Conservation (phyloP, 2,113 vertebrate species). For the Laticauda colubrina region DNA sequence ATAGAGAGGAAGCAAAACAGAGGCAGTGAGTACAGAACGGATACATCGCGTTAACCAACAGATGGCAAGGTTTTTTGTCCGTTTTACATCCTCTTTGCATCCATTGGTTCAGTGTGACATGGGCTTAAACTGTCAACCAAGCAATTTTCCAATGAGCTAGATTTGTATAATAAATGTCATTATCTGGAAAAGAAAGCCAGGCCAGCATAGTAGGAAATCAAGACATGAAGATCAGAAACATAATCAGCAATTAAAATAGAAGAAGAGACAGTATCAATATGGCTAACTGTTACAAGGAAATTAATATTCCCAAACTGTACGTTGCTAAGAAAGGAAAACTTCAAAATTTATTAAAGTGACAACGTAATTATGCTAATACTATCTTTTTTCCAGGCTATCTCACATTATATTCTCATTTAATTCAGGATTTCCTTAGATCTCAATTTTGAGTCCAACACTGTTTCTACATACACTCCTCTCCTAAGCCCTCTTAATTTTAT, state of each 20-base stretch:
- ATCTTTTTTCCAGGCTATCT: neutral
- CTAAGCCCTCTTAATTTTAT: neutral
- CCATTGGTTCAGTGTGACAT: too few species aligned
- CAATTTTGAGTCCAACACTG: neutral
- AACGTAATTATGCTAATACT: neutral
- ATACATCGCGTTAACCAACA: too few species aligned
- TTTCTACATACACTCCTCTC: neutral
- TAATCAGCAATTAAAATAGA: constrained; percentile 3
- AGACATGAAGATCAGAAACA: neutral
- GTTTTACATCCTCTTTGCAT: too few species aligned
- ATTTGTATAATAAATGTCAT: neutral
- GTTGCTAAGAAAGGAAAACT: neutral
- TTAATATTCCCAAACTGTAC: neutral
- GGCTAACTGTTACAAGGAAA: neutral
- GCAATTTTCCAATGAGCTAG: neutral
- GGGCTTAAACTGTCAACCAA: neutral
- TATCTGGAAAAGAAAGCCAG: neutral
- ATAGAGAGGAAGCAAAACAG: too few species aligned
- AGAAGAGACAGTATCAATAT: neutral
- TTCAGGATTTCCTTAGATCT: neutral
- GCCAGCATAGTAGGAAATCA: neutral
- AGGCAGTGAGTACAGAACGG: too few species aligned
- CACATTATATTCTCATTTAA: neutral
- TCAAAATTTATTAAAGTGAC: neutral
- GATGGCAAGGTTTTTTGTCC: too few species aligned